A percentile compares a stretch with the other conserved stretches of the same genome.
Evolutionary conservation across 2,888 invertebrate genomes (phyloP).

Genomic region (Timema podura): DNA sequence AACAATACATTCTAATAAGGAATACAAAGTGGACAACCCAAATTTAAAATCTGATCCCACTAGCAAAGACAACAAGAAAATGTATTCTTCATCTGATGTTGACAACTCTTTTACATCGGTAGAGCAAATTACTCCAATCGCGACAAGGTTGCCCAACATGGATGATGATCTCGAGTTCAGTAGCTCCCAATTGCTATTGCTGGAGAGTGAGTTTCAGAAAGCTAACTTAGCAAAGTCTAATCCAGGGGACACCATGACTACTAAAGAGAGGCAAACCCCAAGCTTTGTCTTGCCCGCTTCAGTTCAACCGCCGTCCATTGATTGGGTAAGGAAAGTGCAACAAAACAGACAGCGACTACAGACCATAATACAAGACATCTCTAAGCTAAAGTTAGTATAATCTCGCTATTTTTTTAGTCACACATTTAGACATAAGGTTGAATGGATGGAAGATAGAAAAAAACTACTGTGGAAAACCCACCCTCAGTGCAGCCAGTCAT

Average conservation of each 20-base stretch:
- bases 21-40: too few relatives aligned
- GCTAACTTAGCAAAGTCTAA: too few relatives aligned
- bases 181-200: background rate
- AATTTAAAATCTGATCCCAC: too few relatives aligned
- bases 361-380: slow-evolving; percentile 12
- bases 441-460: too few relatives aligned
- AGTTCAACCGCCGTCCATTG: background rate
- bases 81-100: too few relatives aligned
- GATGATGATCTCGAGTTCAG: slow-evolving; percentile 5
- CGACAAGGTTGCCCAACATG: background rate
- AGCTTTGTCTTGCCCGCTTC: background rate
- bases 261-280: background rate
- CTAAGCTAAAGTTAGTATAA: slow-evolving; percentile 1
- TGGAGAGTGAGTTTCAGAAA: background rate
- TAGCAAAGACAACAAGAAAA: too few relatives aligned
- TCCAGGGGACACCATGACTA: background rate
- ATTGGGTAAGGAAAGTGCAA: background rate
- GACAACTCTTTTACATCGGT: too few relatives aligned
- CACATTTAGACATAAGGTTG: background rate
- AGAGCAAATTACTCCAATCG: background rate
- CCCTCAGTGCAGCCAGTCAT: too few relatives aligned
- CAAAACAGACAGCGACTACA: slow-evolving; percentile 10
- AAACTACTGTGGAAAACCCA: too few relatives aligned
- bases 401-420: background rate
- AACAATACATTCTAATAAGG: too few relatives aligned